phyloP scores from a whole-genome alignment of 2,888 invertebrate species.

The Sarcophaga rosellei region DNA sequence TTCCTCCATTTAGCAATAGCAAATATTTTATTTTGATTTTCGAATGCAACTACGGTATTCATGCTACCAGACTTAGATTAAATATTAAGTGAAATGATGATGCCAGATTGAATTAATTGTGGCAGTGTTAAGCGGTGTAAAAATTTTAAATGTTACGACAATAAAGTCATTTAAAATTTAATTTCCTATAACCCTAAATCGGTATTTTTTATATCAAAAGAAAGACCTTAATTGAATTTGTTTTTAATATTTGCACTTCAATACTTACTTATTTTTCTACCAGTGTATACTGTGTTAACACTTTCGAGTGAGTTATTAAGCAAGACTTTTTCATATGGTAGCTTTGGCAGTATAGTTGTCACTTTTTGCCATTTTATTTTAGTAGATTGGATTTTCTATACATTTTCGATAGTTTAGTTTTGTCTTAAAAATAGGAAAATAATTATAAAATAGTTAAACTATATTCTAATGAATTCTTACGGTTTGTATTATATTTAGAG shows the following conservation, averaged over 20 bases:
- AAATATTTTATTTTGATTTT: conserved; percentile 7
- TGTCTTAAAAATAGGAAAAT: conserved; percentile 34
- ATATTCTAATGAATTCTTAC: conserved; percentile 65
- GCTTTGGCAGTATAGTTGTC: background rate
- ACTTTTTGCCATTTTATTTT: conserved; percentile 19
- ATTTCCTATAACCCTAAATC: too few species aligned
- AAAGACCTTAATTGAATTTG: too few species aligned
- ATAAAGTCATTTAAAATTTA: too few species aligned
- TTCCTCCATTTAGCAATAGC: too few species aligned
- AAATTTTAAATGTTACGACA: too few species aligned
- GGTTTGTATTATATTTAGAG: conserved; percentile 65
- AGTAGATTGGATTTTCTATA: background rate
- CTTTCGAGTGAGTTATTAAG: background rate
- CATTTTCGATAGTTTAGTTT: conserved; percentile 30
- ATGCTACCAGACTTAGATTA: background rate
- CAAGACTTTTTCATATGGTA: background rate
- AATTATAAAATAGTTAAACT: conserved; percentile 24
- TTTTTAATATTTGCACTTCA: too few species aligned
- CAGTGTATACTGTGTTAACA: background rate
- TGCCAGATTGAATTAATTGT: too few species aligned
- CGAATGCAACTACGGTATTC: conserved; percentile 5
- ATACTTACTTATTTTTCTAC: background rate
- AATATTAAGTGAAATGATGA: background rate
- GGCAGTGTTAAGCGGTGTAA: too few species aligned
- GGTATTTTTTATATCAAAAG: too few species aligned